Evolutionary conservation across 2,888 invertebrate genomes (phyloP), one percentile per base, ranked within the genome.

Genomic region (Tachina fera): DNA sequence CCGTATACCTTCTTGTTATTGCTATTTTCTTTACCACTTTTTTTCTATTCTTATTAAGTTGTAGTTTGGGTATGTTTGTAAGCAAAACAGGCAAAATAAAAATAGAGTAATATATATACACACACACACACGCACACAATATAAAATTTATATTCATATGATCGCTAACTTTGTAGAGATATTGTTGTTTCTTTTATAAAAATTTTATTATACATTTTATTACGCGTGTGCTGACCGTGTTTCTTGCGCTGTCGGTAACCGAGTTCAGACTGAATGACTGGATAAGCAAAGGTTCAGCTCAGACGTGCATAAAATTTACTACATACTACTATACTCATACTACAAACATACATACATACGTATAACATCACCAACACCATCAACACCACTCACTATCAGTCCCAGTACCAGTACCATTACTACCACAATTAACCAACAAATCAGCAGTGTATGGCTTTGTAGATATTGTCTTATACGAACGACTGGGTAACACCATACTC

Each of bases 241-340:
- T 89, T 72, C 51, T 91, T 79, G 89, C 91, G 91, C 90, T 92
- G 91, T 90, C 91, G 92, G 91, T 92, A 91, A 92, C 92, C 92
- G 92, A 91, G 91, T 92, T 91, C 91, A 90, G 92, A 92, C 92
- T 92, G 92, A 92, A 92, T 93, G 92, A 92, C 92, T 92, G 92
- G 92, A 90, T 90, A 91, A 91, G 91, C 90, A 89, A 91, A 90
- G 90, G 90, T 91, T 90, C 90, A 89, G 91, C 92, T 90, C 91
- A 90, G 91, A 91, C 89, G 92, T 92, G 90, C 92, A 90, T 45
- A 56, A 71, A 79, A 45, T 31, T 5, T 31, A 31, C 31, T 31
- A 31, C 31, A 31, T 31, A 31, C 31, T 31, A 6, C 31, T 31
- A 5, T 31, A 31, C 31, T 31, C 31, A 31, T 31, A 31, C 31